Evolutionary conservation across 1,140 invertebrate species (phyloP), one percentile per base, ranked within the genome.

Genomic region (Musca domestica): DNA sequence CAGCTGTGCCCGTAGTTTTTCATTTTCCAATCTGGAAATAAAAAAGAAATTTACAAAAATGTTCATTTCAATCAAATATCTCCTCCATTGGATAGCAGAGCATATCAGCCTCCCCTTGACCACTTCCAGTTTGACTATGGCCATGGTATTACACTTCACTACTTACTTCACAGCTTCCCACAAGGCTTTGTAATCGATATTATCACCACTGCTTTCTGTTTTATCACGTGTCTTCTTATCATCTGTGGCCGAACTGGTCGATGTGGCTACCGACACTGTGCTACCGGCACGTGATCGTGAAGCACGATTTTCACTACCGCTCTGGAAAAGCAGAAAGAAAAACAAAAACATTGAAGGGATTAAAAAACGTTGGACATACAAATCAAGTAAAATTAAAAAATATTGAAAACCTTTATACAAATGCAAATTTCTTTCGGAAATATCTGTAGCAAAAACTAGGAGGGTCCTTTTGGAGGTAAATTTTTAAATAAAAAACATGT

Each of bases 121-220:
- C 20, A 4, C 19, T 7, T 14, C 20, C 7, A 22, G 25, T 64
- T 23, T 19, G 17, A 12, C n/a, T 46, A 23, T 17, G 25, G n/a
- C 66, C 22, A 30, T 64, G 25, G n/a, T n/a, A n/a, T n/a, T n/a
- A n/a, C n/a, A 34, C 17, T 41, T 34, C 12, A 20, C 19, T 47
- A 69, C 68, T 77, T 74, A 80, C 71, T 89, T 85, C 49, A 87
- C 89, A 79, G 89, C 88, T 81, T 91, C 90, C 77, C 90, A 92
- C 65, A 92, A 81, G 73, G 91, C 92, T 79, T 94, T 95, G 81
- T 94, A 95, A 81, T 95, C 92, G 66, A 81, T 81, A 54, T 22
- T 20, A 67, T 90, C 84, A 78, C 91, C 90, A 27, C 91, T 91
- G 74, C 93, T 91, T 82, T 88, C 89, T 52, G 86, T 85, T 67